A percentile compares a stretch with the other conserved stretches of the same genome.
These are phyloP conservation scores for Brachypterus glaber DNA, from an alignment of 2,888 invertebrate genomes.

Conservation along the genomic window DNA sequence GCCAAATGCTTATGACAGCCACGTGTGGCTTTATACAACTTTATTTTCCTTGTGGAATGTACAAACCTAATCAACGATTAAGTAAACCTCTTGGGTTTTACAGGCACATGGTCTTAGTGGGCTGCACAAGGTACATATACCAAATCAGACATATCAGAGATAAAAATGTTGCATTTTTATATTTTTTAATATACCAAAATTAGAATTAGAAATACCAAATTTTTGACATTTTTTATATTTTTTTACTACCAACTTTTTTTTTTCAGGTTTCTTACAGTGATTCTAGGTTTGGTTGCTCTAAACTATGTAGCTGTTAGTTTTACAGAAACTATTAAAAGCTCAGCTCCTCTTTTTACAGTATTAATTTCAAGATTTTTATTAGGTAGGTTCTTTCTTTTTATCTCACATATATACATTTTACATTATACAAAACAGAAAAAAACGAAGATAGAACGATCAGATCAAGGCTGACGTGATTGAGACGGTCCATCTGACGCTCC, in stretches of 20 bases:
- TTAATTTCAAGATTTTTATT: constrained; percentile 57
- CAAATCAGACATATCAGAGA: neutral
- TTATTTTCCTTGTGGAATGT: constrained; percentile 65
- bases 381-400: constrained; percentile 39
- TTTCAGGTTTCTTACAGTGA: constrained; percentile 60
- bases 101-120: constrained; percentile 63
- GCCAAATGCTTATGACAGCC: constrained; percentile 67
- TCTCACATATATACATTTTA: neutral
- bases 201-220: neutral
- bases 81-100: constrained; percentile 59
- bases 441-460: too few relatives aligned
- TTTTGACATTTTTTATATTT: constrained; percentile 1
- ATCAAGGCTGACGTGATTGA: too few relatives aligned
- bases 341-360: constrained; percentile 70
- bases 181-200: too few relatives aligned
- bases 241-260: constrained; percentile 9
- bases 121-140: constrained; percentile 51
- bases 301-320: constrained; percentile 74
- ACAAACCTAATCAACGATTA: constrained; percentile 48
- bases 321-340: constrained; percentile 73
- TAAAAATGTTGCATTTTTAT: too few relatives aligned
- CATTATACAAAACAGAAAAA: too few relatives aligned
- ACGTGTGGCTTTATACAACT: constrained; percentile 65
- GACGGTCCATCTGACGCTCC: too few relatives aligned
- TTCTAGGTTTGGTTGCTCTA: constrained; percentile 62